phyloP scores from a whole-genome alignment of 2,888 invertebrate species.

The Phaonia tiefii region DNA sequence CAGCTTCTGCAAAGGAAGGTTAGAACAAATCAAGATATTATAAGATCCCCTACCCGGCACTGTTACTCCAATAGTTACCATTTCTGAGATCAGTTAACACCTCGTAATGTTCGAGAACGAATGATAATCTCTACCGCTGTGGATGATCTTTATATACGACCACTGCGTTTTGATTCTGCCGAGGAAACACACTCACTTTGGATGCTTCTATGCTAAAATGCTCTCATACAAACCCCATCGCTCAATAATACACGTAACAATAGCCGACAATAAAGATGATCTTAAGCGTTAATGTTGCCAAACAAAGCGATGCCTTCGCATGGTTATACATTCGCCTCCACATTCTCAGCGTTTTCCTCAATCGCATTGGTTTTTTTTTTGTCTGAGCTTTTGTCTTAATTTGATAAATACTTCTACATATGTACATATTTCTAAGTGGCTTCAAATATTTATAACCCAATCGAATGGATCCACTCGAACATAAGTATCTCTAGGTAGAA shows the following conservation, averaged over 20 bases:
- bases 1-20: slow-evolving; percentile 50
- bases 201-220: background rate
- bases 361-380: slow-evolving; percentile 5
- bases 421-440: background rate
- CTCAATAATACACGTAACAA: slow-evolving; percentile 47
- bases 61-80: slow-evolving; percentile 56
- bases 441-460: slow-evolving; percentile 8
- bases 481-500: slow-evolving; percentile 20
- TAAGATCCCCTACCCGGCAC: background rate
- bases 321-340: slow-evolving; percentile 39
- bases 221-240: background rate
- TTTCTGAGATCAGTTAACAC: slow-evolving; percentile 57
- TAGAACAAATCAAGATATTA: slow-evolving; percentile 6
- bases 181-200: slow-evolving; percentile 26
- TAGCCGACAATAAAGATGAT: slow-evolving; percentile 37
- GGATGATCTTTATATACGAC: slow-evolving; percentile 63
- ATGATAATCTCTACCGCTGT: slow-evolving; percentile 53
- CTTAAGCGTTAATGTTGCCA: slow-evolving; percentile 33
- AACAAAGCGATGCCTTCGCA: slow-evolving; percentile 20
- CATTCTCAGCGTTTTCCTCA: slow-evolving; percentile 17
- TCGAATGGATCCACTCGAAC: slow-evolving; percentile 34
- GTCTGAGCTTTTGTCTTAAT: background rate
- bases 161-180: slow-evolving; percentile 25
- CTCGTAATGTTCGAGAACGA: slow-evolving; percentile 57
- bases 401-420: slow-evolving; percentile 8